Conservation (phyloP, 2,797 vertebrate genomes). For the Galago senegalensis region DNA sequence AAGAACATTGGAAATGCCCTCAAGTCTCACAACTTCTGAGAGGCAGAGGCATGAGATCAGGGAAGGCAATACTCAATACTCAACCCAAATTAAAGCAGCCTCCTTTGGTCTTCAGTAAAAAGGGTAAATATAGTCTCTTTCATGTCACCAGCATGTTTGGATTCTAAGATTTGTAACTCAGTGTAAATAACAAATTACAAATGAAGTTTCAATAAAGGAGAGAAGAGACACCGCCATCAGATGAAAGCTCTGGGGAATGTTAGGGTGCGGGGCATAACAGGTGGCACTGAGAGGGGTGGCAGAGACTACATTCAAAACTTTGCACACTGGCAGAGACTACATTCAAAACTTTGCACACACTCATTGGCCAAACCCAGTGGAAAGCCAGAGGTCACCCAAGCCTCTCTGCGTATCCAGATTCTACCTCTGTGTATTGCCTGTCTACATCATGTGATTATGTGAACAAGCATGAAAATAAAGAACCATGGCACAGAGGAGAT, state of each 20-base stretch:
- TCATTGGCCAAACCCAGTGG: too few relatives aligned
- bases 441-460: not conserved
- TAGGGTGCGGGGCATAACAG: not conserved
- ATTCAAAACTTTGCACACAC: not conserved
- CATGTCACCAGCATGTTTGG: not conserved
- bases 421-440: not conserved
- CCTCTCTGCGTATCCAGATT: not conserved
- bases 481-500: not conserved
- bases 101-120: not conserved
- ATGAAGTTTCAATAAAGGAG: not conserved
- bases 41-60: not conserved
- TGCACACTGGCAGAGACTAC: not conserved
- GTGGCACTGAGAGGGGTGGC: not conserved
- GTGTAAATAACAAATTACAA: conserved; percentile 27
- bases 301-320: not conserved
- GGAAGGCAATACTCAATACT: not conserved
- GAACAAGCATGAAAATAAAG: not conserved
- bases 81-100: not conserved
- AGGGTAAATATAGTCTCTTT: not conserved
- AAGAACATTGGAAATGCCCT: not conserved
- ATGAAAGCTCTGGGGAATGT: not conserved
- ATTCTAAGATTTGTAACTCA: not conserved
- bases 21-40: not conserved
- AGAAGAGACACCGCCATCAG: not conserved
- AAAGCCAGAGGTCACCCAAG: not conserved